A percentile compares a stretch with the other conserved stretches of the same genome.
Conservation (phyloP, 2,113 vertebrate species). For the Eclectus roratus region DNA sequence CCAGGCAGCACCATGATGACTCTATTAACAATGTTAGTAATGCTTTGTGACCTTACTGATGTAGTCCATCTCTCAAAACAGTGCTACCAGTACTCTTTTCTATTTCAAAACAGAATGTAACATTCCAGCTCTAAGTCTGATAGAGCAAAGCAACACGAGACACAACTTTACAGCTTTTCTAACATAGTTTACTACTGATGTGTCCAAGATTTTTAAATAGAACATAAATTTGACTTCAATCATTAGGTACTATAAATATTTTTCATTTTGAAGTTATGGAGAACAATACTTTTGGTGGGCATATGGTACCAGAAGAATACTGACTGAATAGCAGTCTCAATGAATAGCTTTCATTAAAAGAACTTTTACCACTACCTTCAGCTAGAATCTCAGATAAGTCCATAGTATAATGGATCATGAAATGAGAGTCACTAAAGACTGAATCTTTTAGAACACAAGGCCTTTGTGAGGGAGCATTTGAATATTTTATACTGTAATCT, state of each 20-base stretch:
- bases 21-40: not conserved
- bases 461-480: not conserved
- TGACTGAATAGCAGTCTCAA: not conserved
- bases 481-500: not conserved
- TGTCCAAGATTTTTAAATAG: not conserved
- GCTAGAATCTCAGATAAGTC: not conserved
- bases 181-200: not conserved
- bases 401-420: not conserved
- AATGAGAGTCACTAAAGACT: not conserved
- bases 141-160: not conserved
- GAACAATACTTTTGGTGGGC: accelerated
- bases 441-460: not conserved
- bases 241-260: not conserved
- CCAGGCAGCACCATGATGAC: not conserved
- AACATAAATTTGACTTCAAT: not conserved
- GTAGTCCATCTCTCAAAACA: not conserved
- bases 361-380: not conserved
- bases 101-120: not conserved
- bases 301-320: not conserved
- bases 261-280: not conserved
- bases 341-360: not conserved
- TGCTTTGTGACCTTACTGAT: not conserved
- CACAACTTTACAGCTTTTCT: not conserved
- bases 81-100: not conserved
- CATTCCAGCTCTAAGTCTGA: not conserved